Percentiles rank a stretch among this genome's conserved stretches.
These are phyloP conservation scores for Strigamia crassipes DNA, from an alignment of 2,888 invertebrate species.

Conservation along the genomic window DNA sequence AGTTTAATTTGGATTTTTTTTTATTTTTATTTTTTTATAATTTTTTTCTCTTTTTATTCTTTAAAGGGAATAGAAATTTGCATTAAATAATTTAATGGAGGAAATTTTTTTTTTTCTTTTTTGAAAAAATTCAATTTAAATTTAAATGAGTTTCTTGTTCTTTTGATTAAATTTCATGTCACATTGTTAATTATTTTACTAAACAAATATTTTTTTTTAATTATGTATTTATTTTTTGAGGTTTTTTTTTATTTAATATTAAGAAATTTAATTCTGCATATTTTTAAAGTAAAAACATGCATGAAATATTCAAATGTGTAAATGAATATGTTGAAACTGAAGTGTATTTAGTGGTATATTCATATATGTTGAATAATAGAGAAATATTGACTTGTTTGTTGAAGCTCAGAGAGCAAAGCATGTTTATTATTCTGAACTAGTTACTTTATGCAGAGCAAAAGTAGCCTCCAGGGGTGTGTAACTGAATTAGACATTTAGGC, in stretches of 20 bases:
- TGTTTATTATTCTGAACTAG: slow-evolving; percentile 23
- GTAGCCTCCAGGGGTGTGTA: neutral
- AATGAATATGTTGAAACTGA: neutral
- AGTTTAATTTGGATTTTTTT: neutral
- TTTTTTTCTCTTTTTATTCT: too few relatives aligned
- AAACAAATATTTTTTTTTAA: too few relatives aligned
- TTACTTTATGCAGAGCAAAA: slow-evolving; percentile 22
- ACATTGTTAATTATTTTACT: too few relatives aligned
- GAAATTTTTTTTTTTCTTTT: too few relatives aligned
- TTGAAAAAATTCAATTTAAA: too few relatives aligned
- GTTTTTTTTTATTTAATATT: too few relatives aligned
- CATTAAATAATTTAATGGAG: too few relatives aligned
- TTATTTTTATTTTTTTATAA: too few relatives aligned
- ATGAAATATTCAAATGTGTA: neutral
- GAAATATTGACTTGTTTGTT: slow-evolving; percentile 22
- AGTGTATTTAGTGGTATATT: neutral
- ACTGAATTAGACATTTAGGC: slow-evolving; percentile 32
- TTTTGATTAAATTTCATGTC: too few relatives aligned
- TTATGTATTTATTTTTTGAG: too few relatives aligned
- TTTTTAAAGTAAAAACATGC: neutral
- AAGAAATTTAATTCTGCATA: neutral
- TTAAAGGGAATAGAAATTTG: too few relatives aligned
- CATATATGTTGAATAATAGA: neutral
- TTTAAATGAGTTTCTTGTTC: too few relatives aligned
- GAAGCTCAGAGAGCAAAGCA: neutral